These are phyloP conservation scores for Pyrgus malvae DNA, from an alignment of 2,888 invertebrate species.

Conservation along the genomic window DNA sequence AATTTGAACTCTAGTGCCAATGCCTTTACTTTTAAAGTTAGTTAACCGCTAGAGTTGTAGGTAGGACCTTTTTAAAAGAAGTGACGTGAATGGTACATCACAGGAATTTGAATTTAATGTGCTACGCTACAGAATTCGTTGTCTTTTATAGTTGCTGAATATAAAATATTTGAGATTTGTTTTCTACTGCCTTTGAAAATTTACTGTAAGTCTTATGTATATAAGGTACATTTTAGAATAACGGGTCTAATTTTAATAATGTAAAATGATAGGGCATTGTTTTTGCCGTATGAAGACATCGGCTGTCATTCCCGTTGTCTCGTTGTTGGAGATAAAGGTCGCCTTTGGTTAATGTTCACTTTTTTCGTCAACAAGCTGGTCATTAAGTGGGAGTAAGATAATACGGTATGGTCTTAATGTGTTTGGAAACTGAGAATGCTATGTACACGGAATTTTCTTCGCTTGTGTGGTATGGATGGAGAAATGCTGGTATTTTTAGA, in stretches of 20 bases:
- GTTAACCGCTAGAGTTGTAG: not conserved
- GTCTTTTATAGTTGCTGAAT: not conserved
- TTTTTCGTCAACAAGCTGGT: conserved; percentile 30
- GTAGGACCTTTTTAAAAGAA: conserved; percentile 40
- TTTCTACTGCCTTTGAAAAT: not conserved
- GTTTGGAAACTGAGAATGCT: conserved; percentile 20
- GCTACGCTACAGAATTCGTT: not conserved
- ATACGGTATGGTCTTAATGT: conserved; percentile 27
- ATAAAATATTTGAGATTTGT: not conserved
- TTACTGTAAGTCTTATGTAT: conserved; percentile 4
- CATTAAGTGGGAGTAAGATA: conserved; percentile 36
- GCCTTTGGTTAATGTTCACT: conserved; percentile 53
- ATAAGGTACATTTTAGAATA: conserved; percentile 32
- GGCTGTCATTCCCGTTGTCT: conserved; percentile 53
- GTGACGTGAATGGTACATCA: conserved; percentile 26
- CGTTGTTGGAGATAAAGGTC: conserved; percentile 53
- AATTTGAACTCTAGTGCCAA: conserved; percentile 1
- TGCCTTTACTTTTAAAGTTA: conserved; percentile 11
- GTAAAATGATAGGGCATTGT: conserved; percentile 71
- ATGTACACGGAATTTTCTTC: conserved; percentile 6
- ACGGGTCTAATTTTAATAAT: conserved; percentile 53
- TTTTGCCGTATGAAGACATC: conserved; percentile 76
- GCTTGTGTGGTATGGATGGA: not conserved
- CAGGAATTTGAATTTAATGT: conserved; percentile 34
- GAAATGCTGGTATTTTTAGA: not conserved